Percentiles rank a stretch among this genome's conserved stretches.
Conservation (phyloP, 2,797 vertebrate genomes). For the Sebastes itinus region DNA sequence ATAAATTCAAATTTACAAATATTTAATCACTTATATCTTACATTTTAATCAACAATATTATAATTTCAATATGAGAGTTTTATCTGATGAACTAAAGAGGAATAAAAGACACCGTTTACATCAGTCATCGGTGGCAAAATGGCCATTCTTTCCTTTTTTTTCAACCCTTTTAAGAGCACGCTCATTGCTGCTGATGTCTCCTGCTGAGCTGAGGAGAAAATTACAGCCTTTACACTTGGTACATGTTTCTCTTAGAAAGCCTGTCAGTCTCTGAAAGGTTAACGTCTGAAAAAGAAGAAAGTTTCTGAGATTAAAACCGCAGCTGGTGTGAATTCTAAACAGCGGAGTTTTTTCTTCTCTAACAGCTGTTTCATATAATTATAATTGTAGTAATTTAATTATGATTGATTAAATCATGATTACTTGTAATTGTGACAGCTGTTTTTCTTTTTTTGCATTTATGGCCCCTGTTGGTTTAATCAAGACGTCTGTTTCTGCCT, state of each 20-base stretch:
- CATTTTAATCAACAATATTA: background rate
- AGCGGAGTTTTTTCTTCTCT: background rate
- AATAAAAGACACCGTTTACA: background rate
- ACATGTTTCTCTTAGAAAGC: background rate
- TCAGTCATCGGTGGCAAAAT: background rate
- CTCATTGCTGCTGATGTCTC: background rate
- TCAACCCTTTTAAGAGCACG: background rate
- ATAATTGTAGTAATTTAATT: background rate
- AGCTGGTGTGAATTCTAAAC: background rate
- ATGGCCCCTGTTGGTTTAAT: background rate
- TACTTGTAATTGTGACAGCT: background rate
- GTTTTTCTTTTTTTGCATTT: background rate
- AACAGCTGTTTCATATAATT: slow-evolving; percentile 1
- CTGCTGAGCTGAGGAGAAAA: background rate
- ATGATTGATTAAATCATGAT: slow-evolving; percentile 2
- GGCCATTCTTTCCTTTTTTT: background rate
- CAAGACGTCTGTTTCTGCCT: background rate
- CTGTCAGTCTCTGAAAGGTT: background rate
- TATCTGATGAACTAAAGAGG: background rate
- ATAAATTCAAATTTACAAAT: background rate
- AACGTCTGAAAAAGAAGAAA: background rate
- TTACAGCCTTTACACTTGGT: background rate
- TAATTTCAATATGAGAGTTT: background rate
- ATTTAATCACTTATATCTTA: background rate
- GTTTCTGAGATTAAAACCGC: background rate